phyloP scores from a whole-genome alignment of 64 coral and sea anemone species.

The Actinia tenebrosa region DNA sequence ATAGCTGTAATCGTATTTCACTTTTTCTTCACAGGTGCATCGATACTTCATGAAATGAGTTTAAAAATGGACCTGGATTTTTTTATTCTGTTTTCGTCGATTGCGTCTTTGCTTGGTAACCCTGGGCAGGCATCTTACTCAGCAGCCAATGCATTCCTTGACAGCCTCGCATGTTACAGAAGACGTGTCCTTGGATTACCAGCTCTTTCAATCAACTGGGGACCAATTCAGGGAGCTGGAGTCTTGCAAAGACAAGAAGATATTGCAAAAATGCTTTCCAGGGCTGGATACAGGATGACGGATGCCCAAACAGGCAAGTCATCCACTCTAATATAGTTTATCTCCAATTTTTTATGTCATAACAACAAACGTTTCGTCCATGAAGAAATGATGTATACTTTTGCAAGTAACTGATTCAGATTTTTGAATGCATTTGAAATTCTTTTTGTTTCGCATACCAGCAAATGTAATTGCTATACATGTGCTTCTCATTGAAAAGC shows the following conservation, averaged over 20 bases:
- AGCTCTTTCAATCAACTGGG: slow-evolving; percentile 71
- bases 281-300: slow-evolving; percentile 49
- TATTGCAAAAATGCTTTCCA: slow-evolving; percentile 31
- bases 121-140: slow-evolving; percentile 54
- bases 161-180: slow-evolving; percentile 61
- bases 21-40: slow-evolving; percentile 32
- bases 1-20: background rate
- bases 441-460: too few relatives aligned
- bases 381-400: too few relatives aligned
- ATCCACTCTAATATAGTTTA: background rate
- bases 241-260: slow-evolving; percentile 46
- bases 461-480: too few relatives aligned
- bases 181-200: slow-evolving; percentile 43
- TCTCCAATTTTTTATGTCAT: too few relatives aligned
- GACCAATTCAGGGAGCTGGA: slow-evolving; percentile 68
- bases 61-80: slow-evolving; percentile 79
- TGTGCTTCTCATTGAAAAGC: too few relatives aligned
- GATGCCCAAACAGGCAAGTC: slow-evolving; percentile 36
- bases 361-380: too few relatives aligned
- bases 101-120: slow-evolving; percentile 67
- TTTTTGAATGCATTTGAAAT: too few relatives aligned
- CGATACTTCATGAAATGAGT: slow-evolving; percentile 62
- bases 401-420: too few relatives aligned
- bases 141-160: slow-evolving; percentile 68
- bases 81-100: slow-evolving; percentile 74